These are phyloP conservation scores for Lampris incognitus DNA, from an alignment of 2,113 vertebrate species.

Conservation along the genomic window DNA sequence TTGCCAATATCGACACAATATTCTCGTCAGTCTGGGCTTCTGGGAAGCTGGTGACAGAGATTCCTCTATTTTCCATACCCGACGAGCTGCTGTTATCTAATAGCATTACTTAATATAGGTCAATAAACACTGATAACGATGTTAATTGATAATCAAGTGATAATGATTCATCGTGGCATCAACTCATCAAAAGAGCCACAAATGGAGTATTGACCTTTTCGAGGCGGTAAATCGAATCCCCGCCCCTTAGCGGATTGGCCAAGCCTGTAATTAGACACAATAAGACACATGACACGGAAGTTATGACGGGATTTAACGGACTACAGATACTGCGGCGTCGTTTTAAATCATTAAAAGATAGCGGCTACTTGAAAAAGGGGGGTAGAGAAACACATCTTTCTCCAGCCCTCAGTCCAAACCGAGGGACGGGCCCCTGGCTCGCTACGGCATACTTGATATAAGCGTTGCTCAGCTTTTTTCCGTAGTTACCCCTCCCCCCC, in stretches of 20 bases:
- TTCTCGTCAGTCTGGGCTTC: too few species aligned
- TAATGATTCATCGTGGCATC: not conserved
- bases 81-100: not conserved
- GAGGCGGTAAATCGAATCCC: not conserved
- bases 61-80: not conserved
- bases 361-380: not conserved
- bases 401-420: constrained; percentile 48
- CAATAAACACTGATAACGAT: too few species aligned
- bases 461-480: constrained; percentile 70
- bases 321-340: not conserved
- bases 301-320: not conserved
- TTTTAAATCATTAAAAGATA: not conserved
- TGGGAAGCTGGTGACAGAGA: not conserved
- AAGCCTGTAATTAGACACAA: not conserved
- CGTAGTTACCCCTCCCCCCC: constrained; percentile 7
- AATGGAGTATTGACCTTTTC: not conserved
- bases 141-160: not conserved
- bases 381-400: constrained; percentile 29
- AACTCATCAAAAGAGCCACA: not conserved
- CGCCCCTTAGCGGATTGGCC: not conserved
- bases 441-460: constrained; percentile 53
- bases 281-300: not conserved
- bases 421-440: constrained; percentile 34
- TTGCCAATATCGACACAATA: not conserved
- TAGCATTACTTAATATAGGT: too few species aligned